Evolutionary conservation across 2,113 vertebrate genomes (phyloP).

Genomic region (Leptosomus discolor): DNA sequence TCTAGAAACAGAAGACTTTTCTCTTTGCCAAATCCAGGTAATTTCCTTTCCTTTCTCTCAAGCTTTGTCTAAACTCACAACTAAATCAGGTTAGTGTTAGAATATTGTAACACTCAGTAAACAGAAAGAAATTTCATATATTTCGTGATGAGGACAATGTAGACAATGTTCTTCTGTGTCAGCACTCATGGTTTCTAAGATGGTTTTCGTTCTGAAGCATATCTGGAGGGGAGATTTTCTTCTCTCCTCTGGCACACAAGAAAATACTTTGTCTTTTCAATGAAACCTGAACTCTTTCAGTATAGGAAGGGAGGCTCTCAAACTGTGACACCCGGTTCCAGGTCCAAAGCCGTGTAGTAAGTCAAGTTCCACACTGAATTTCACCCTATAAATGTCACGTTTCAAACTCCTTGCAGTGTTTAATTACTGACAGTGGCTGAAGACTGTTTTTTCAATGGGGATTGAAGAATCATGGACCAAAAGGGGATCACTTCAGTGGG

Average conservation of each 20-base stretch:
- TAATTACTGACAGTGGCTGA: background rate
- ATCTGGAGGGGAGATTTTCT: background rate
- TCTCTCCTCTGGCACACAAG: background rate
- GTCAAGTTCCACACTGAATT: background rate
- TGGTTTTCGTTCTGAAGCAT: background rate
- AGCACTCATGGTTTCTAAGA: background rate
- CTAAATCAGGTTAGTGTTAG: background rate
- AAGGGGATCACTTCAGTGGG: background rate
- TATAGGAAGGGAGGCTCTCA: background rate
- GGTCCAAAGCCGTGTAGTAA: background rate
- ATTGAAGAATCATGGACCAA: background rate
- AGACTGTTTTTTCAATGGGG: background rate
- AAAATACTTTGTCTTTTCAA: background rate
- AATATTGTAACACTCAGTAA: background rate
- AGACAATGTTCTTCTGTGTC: background rate
- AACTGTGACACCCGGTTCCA: background rate
- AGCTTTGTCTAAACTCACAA: background rate
- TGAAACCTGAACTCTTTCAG: background rate
- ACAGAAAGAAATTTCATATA: background rate
- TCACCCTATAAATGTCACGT: background rate
- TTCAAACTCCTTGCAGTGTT: background rate
- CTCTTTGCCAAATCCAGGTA: slow-evolving; percentile 54
- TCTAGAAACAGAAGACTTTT: slow-evolving; percentile 44
- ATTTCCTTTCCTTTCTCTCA: slow-evolving; percentile 24
- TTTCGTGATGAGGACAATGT: background rate